A percentile compares a stretch with the other conserved stretches of the same genome.
Conservation (phyloP, 2,797 vertebrate species). For the Crenuchus spilurus region DNA sequence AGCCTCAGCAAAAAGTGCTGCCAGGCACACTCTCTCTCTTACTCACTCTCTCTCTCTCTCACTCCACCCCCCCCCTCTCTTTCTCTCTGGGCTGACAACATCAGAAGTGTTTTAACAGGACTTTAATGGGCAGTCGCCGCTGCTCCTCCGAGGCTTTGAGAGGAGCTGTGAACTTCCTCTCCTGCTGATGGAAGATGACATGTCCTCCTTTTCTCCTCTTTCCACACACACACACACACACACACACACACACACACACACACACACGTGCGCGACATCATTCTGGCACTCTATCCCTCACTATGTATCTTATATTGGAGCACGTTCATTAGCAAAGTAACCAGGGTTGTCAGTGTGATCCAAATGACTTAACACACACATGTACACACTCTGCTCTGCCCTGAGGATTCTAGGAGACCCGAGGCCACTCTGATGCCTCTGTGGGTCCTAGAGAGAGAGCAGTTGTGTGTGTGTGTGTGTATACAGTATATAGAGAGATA, state of each 20-base stretch:
- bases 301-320: background rate
- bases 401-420: slow-evolving; percentile 50
- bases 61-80: slow-evolving; percentile 15
- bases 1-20: slow-evolving; percentile 36
- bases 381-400: slow-evolving; percentile 48
- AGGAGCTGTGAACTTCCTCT: slow-evolving; percentile 63
- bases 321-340: slow-evolving; percentile 45
- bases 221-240: background rate
- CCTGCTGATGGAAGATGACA: slow-evolving; percentile 68
- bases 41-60: background rate
- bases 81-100: slow-evolving; percentile 58
- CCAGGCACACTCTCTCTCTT: slow-evolving; percentile 6
- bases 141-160: slow-evolving; percentile 64
- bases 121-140: slow-evolving; percentile 68
- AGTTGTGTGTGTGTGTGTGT: background rate
- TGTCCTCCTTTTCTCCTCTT: slow-evolving; percentile 65
- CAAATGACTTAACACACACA: background rate
- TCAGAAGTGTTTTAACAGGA: slow-evolving; percentile 68
- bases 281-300: background rate
- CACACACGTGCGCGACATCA: slow-evolving; percentile 1
- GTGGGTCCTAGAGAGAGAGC: background rate
- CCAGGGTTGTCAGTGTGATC: slow-evolving; percentile 33
- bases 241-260: slow-evolving; percentile 20
- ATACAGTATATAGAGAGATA: no score
- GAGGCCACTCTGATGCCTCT: slow-evolving; percentile 47